Conservation (phyloP, 2,888 invertebrate species). For the Cyrtodaria siliqua region DNA sequence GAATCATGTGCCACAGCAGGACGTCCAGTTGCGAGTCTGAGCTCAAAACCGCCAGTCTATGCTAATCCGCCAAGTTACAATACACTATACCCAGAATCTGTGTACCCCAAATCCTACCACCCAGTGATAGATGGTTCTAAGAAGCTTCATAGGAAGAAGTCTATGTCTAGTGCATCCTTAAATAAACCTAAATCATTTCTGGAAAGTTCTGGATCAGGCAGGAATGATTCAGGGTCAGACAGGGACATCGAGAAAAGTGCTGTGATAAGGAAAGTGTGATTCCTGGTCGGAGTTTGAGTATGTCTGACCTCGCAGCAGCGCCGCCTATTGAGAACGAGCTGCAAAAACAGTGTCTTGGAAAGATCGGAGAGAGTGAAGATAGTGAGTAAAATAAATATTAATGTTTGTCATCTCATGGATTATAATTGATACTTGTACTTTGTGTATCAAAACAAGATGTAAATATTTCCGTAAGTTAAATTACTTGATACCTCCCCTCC, state of each 20-base stretch:
- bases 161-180: conserved; percentile 62
- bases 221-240: conserved; percentile 27
- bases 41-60: conserved; percentile 40
- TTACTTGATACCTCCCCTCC: too few species aligned
- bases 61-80: conserved; percentile 51
- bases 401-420: too few species aligned
- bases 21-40: background rate
- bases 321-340: conserved; percentile 62
- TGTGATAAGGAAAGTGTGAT: background rate
- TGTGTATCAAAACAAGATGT: too few species aligned
- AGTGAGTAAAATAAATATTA: conserved; percentile 43
- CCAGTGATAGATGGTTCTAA: conserved; percentile 59
- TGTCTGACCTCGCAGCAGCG: conserved; percentile 64
- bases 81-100: conserved; percentile 53
- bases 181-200: conserved; percentile 29
- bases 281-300: conserved; percentile 64
- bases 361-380: conserved; percentile 47
- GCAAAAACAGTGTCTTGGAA: conserved; percentile 54
- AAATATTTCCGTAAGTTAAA: too few species aligned
- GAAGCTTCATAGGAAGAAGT: conserved; percentile 57
- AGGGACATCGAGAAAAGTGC: background rate
- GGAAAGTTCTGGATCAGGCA: conserved; percentile 15
- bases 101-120: conserved; percentile 46
- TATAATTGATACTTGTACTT: too few species aligned
- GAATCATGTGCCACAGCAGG: background rate